Conservation (phyloP, 2,888 invertebrate genomes). For the Sarcophaga rosellei region DNA sequence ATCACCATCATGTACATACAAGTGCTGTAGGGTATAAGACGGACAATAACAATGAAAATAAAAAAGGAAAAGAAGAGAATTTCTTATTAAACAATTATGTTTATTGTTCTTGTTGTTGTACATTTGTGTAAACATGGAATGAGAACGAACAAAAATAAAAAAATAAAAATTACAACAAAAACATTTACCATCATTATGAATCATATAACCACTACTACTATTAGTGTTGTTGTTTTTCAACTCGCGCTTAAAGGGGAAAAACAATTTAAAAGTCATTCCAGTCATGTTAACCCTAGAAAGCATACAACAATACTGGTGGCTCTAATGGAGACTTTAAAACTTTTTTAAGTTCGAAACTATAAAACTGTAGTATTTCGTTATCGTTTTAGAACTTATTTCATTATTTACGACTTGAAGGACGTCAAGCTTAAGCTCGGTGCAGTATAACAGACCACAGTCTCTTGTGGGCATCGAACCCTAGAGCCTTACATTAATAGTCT, state of each 20-base stretch:
- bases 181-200: constrained; percentile 27
- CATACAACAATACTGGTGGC: too few relatives aligned
- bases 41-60: neutral
- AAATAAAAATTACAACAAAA: neutral
- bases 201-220: constrained; percentile 2
- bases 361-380: too few relatives aligned
- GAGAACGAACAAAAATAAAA: neutral
- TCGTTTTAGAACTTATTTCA: too few relatives aligned
- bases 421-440: too few relatives aligned
- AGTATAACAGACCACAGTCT: too few relatives aligned
- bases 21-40: neutral
- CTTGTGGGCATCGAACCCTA: too few relatives aligned
- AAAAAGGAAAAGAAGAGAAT: neutral
- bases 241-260: neutral
- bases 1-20: too few relatives aligned
- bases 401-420: too few relatives aligned
- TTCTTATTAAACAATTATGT: constrained; percentile 42
- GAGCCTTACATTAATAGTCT: too few relatives aligned
- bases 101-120: neutral
- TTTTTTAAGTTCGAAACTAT: too few relatives aligned
- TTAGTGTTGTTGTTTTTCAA: neutral
- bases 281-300: neutral
- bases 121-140: neutral
- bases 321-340: too few relatives aligned
- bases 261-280: constrained; percentile 16